Base-by-base conservation (phyloP, 2,888 invertebrate species). In the Allolobophora icterica region DNA sequence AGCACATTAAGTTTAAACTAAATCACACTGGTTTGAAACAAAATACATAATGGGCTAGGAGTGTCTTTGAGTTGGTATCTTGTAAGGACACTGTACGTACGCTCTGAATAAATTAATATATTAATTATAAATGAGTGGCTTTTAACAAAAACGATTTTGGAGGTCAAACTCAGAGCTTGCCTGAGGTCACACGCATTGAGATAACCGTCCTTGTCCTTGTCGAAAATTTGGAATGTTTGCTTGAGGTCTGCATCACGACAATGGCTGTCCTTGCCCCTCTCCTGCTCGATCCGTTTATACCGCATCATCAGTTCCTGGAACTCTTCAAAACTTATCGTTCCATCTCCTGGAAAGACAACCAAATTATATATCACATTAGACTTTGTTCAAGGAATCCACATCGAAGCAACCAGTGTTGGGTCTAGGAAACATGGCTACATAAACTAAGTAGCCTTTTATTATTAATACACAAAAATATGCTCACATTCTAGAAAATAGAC, bases 141-240 rank as follows among this genome's bases (percentile, higher is more conserved):
- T 11, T 71, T 71, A n/a, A n/a, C 71, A 71, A 13, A 8, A n/a
- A 30, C 11, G 71, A n/a, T 24, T 71, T n/a, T 6, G 30, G 30
- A 30, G 30, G n/a, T n/a, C 11, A 6, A n/a, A 11, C 30, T 71
- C 6, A 71, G 71, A 71, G 13, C 30, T 30, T 71, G 89, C 92
- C 90, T 92, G 89, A 92, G 91, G 71, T 92, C 92, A 13, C 30
- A 35, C 3, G 92, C 92, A 33, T 90, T 91, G 89, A 92, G 89
- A 52, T 45, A 91, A 5, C 92, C 92, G 83, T 92, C 91, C 34
- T 90, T 34, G 58, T 92, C 92, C 91, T 92, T 92, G 89, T 92
- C 92, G 52, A 92, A 92, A 6, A 92, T 91, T 21, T 91, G 83
- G 91, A 92, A 92, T 40, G 91, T 89, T 91, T 91, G 42, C 58